A percentile compares a stretch with the other conserved stretches of the same genome.
Conservation (phyloP, 2,113 vertebrate species). For the Planiliza haematocheilus region DNA sequence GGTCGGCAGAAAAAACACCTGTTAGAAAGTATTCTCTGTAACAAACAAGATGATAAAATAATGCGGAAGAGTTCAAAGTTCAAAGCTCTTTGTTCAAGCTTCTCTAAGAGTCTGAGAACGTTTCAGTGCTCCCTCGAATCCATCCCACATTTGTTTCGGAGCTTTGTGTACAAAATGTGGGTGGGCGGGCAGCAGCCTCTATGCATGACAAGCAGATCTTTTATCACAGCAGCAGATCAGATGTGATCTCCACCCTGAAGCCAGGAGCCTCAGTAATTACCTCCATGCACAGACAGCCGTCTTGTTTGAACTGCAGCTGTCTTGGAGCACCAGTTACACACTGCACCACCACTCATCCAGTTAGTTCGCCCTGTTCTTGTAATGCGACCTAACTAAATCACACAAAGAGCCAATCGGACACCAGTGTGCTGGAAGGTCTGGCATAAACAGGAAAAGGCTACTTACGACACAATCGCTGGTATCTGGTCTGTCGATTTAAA, state of each 20-base stretch:
- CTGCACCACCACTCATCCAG: conserved; percentile 18
- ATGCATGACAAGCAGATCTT: conserved; percentile 38
- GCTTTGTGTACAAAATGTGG: neutral
- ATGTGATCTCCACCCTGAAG: conserved; percentile 52
- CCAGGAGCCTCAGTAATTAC: conserved; percentile 60
- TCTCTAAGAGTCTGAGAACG: conserved; percentile 1
- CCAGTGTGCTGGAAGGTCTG: conserved; percentile 46
- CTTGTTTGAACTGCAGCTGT: conserved; percentile 55
- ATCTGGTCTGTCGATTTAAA: conserved; percentile 92
- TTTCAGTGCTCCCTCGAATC: neutral
- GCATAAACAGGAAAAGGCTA: conserved; percentile 77
- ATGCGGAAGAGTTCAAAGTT: neutral
- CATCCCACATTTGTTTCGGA: neutral
- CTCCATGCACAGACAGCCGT: conserved; percentile 35
- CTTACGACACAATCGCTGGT: conserved; percentile 93
- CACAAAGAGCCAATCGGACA: conserved; percentile 22
- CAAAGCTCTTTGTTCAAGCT: neutral
- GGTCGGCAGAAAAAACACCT: conserved; percentile 2
- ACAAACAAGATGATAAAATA: neutral
- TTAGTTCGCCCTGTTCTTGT: conserved; percentile 43
- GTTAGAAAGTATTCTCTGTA: neutral
- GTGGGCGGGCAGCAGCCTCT: conserved; percentile 27
- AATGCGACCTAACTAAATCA: conserved; percentile 52
- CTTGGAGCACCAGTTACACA: neutral
- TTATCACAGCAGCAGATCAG: conserved; percentile 53